Base-by-base conservation (phyloP, 1,140 invertebrate species). In the Lutraria rhynchaena region DNA sequence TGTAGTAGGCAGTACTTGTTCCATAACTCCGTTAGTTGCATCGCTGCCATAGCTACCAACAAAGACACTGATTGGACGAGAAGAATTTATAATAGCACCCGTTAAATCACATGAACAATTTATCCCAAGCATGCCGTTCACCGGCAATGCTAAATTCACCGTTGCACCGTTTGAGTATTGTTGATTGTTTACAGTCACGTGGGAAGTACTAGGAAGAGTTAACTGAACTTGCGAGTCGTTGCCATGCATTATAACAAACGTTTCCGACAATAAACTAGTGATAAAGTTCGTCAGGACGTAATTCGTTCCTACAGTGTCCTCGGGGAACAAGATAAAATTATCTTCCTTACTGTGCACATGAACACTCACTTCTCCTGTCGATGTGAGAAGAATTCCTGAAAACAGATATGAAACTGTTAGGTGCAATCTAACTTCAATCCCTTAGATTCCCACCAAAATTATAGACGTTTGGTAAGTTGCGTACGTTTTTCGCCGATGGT, bases 51-150 rank as follows among this genome's bases (percentile, higher is more conserved):
- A 24, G 31, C 44, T 53, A 22, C 51, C 76, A 3, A 70, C 49
- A 35, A 80, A 53, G 5, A 80, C 76, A 44, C 31, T 58, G 19
- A 70, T 44, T 55, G 76, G 76, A 70, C 67, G 76, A 37, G 29
- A 31, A 44, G 76, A 69, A 46, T 33, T 29, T 24, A 80, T 35
- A 31, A 27, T 49, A 80, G 65, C 76, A 69, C 76, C 76, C 7
- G 76, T 58, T 4, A 70, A 22, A 70, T 80, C 76, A 41, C 76
- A 80, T 3, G 24, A 51, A 44, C 63, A 69, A 46, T 57, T 69
- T 9, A 80, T 44, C 24, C 63, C 76, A 1, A 70, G 7, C 4
- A 67, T 41, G 29, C 61, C 65, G 49, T 49, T 69, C 24, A 37
- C 53, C 24, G 27, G 31, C 13, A 80, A 57, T 17, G 65, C 29